Base-by-base conservation (phyloP, 2,888 invertebrate genomes). In the Cephus rjabovi region DNA sequence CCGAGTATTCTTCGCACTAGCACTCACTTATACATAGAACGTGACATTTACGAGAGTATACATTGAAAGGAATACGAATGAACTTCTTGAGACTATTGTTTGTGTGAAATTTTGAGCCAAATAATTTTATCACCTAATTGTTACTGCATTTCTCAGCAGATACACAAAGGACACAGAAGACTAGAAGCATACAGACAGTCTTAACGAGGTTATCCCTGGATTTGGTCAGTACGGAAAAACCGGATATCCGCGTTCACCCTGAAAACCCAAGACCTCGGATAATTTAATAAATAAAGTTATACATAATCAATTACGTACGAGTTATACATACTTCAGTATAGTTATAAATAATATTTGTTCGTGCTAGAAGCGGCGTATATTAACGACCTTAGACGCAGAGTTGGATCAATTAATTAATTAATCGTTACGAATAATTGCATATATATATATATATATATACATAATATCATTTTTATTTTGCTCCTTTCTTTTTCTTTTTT, bases 261-360 rank as follows among this genome's bases (percentile, higher is more conserved):
- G 81, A 81, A 85, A 83, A 79, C 79, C 56, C 76, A 80, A 79
- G 78, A 79, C 83, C 82, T 84, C 80, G 80, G 80, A 82, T 86
- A 84, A 85, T 83, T 40, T 81, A 87, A 83, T 84, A 85, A 86
- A 84, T 84, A 83, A 88, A 85, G 79, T 85, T 86, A 87, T 84
- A 85, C 87, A 85, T 86, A 87, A 87, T 87, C 83, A 81, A 88
- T 87, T 87, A 86, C 86, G 85, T 40, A 40, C 83, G 79, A 86
- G 81, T 88, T 87, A 84, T 84, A 85, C 82, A 86, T 87, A 87
- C 81, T 88, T 87, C 84, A 85, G 82, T 87, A 80, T 86, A 85
- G 81, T 83, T 84, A 83, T 84, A 84, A 84, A 84, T 85, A 83
- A 84, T 86, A 86, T 87, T 87, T 82, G 85, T 88, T 88, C 84